phyloP scores from a whole-genome alignment of 2,113 vertebrate species.

The Mustelus asterias region DNA sequence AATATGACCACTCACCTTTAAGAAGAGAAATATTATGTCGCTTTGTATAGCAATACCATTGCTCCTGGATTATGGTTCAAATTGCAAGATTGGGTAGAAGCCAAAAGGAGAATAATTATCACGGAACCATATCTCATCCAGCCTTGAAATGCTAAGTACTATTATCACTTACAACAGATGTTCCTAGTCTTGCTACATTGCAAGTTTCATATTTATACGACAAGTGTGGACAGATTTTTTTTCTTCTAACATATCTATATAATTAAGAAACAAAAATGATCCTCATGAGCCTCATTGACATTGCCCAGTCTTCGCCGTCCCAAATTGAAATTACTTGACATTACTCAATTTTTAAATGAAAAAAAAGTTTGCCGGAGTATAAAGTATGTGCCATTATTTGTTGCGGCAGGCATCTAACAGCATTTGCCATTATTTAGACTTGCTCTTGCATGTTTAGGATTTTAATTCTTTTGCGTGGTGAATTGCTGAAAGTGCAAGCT shows the following conservation, averaged over 20 bases:
- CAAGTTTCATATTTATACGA: background rate
- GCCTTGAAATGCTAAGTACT: conserved; percentile 13
- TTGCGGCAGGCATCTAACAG: background rate
- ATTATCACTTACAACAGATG: background rate
- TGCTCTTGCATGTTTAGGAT: background rate
- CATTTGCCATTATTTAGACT: background rate
- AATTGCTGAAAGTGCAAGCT: background rate
- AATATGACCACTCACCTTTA: background rate
- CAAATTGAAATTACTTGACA: background rate
- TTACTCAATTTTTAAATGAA: background rate
- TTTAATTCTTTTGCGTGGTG: background rate
- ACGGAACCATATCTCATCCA: background rate
- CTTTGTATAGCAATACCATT: background rate
- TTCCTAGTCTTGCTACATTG: background rate
- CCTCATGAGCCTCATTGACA: background rate
- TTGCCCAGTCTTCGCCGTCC: background rate
- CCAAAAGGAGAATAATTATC: conserved; percentile 2
- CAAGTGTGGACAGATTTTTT: background rate
- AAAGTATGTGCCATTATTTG: background rate
- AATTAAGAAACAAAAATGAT: background rate
- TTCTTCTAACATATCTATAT: background rate
- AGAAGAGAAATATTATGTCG: background rate
- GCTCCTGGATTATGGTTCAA: background rate
- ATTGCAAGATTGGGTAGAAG: background rate
- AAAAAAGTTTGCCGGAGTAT: background rate